Conservation (phyloP, 2,888 invertebrate species). For the Himalopsyche kuldschensis region DNA sequence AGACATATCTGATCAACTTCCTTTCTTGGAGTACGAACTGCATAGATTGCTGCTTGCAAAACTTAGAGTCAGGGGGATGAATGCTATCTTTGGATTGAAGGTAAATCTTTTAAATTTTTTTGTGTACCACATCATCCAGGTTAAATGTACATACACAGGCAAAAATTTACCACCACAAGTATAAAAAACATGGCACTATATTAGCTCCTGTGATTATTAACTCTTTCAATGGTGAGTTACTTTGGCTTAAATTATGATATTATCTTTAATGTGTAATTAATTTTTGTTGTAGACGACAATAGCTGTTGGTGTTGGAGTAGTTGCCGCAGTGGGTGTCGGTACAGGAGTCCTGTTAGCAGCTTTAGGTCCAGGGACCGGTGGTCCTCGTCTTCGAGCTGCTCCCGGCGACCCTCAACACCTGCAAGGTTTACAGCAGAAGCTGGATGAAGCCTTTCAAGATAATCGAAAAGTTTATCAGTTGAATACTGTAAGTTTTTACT, state of each 20-base stretch:
- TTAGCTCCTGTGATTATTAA: not conserved
- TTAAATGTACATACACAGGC: no score
- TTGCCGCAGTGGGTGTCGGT: constrained; percentile 86
- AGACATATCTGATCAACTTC: constrained; percentile 92
- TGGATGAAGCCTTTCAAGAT: constrained; percentile 46
- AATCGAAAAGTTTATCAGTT: constrained; percentile 44
- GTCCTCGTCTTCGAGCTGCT: constrained; percentile 29
- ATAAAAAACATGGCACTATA: not conserved
- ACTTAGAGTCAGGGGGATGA: constrained; percentile 91
- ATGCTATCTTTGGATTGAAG: constrained; percentile 86
- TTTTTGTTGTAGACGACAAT: constrained; percentile 64
- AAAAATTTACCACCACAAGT: not conserved
- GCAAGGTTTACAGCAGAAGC: constrained; percentile 44
- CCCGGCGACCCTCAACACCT: constrained; percentile 38
- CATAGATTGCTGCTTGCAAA: constrained; percentile 90
- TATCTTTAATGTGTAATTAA: no score
- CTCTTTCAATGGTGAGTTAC: not conserved
- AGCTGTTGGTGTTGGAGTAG: constrained; percentile 82
- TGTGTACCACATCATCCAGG: not conserved
- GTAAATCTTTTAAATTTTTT: constrained; percentile 43
- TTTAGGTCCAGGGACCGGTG: constrained; percentile 71
- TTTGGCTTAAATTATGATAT: no score
- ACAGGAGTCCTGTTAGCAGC: constrained; percentile 81
- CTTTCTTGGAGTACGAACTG: constrained; percentile 94
- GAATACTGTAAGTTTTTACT: constrained; percentile 21